phyloP scores from a whole-genome alignment of 64 coral and sea anemone species.

The Cladopsammia gracilis region DNA sequence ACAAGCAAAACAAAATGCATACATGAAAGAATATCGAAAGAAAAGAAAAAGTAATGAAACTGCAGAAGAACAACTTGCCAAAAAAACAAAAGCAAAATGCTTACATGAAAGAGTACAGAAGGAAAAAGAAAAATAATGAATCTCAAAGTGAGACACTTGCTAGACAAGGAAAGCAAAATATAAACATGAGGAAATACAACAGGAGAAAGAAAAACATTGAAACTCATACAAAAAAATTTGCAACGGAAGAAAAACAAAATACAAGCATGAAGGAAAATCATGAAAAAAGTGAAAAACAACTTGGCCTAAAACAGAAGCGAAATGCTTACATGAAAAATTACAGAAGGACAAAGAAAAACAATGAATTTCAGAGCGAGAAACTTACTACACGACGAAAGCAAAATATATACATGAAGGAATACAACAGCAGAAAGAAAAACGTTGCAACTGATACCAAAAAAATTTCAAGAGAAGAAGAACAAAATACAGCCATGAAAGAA shows the following conservation, averaged over 20 bases:
- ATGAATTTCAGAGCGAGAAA: not conserved
- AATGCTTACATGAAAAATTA: not conserved
- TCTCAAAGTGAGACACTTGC: not conserved
- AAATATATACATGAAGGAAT: slow-evolving; percentile 13
- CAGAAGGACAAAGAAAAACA: not conserved
- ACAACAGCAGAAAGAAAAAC: not conserved
- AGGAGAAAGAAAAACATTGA: not conserved
- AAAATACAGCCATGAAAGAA: not conserved
- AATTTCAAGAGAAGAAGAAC: too few relatives aligned
- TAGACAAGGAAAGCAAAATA: not conserved
- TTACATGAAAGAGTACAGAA: not conserved
- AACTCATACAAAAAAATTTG: not conserved
- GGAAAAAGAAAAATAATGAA: slow-evolving; percentile 3
- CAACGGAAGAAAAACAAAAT: too few relatives aligned
- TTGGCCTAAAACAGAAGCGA: not conserved
- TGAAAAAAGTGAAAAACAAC: too few relatives aligned
- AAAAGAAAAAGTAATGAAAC: not conserved
- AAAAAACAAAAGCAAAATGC: not conserved
- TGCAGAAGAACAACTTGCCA: too few relatives aligned
- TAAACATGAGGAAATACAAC: slow-evolving; percentile 2
- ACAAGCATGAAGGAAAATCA: slow-evolving; percentile 6
- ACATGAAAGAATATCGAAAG: not conserved
- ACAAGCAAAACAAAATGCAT: not conserved
- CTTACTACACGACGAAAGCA: not conserved
- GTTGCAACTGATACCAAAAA: not conserved